phyloP scores from a whole-genome alignment of 2,797 vertebrate genomes.

The Bradypus variegatus region DNA sequence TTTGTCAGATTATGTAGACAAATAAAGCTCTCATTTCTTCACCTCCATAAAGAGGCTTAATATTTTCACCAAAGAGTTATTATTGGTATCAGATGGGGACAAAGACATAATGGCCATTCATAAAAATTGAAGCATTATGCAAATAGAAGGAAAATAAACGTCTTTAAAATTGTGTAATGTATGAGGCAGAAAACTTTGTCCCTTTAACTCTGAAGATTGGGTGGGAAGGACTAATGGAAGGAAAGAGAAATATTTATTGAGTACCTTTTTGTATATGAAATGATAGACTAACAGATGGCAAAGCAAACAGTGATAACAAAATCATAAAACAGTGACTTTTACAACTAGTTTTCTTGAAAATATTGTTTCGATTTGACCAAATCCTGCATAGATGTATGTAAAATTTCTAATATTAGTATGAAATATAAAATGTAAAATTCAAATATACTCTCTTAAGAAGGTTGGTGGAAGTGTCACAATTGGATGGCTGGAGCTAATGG shows the following conservation, averaged over 20 bases:
- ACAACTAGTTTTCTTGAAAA: neutral
- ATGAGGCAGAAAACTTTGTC: neutral
- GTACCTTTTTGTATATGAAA: neutral
- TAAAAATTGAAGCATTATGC: neutral
- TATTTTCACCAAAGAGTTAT: neutral
- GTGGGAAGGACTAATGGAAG: neutral
- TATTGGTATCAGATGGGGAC: neutral
- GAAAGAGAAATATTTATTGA: neutral
- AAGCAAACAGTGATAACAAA: neutral
- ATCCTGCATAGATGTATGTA: neutral
- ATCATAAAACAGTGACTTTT: neutral
- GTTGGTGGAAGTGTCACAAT: neutral
- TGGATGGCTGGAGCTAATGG: neutral
- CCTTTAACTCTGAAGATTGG: neutral
- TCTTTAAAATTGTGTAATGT: neutral
- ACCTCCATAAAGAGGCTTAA: neutral
- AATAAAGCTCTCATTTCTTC: neutral
- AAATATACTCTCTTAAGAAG: neutral
- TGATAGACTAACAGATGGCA: neutral
- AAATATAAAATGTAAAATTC: constrained; percentile 8
- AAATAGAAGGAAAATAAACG: neutral
- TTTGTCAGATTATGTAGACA: neutral
- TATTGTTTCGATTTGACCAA: neutral
- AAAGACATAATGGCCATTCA: neutral
- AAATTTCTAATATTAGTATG: neutral